Evolutionary conservation across 1,140 invertebrate genomes (phyloP).

Genomic region (Zophobas morio): DNA sequence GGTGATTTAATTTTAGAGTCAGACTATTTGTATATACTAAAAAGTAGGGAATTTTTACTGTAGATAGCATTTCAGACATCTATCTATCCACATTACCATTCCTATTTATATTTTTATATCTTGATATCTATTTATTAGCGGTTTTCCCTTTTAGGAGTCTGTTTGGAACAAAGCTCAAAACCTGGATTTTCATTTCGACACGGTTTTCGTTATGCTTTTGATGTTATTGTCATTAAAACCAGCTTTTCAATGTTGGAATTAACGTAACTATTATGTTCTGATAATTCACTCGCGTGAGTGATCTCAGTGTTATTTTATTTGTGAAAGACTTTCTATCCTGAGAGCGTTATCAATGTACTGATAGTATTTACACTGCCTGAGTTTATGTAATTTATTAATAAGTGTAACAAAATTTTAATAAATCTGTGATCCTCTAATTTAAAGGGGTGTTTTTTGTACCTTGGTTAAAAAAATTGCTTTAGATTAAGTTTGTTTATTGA

Average conservation of each 20-base stretch:
- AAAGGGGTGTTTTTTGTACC: conserved; percentile 10
- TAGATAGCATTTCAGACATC: conserved; percentile 43
- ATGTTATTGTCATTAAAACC: conserved; percentile 27
- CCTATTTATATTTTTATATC: conserved; percentile 43
- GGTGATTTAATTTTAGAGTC: conserved; percentile 24
- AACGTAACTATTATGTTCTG: conserved; percentile 29
- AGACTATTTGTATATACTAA: conserved; percentile 30
- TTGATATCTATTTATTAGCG: conserved; percentile 39
- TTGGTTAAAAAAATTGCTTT: no score
- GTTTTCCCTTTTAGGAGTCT: conserved; percentile 7
- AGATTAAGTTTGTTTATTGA: conserved; percentile 12
- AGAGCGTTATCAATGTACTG: conserved; percentile 50
- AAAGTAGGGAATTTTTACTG: conserved; percentile 38
- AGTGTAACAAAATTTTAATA: conserved; percentile 60
- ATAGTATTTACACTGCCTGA: conserved; percentile 57
- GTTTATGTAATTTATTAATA: conserved; percentile 51
- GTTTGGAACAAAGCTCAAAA: conserved; percentile 27
- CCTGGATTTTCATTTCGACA: background rate
- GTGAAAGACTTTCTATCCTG: conserved; percentile 22
- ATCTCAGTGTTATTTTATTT: conserved; percentile 30
- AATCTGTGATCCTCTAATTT: conserved; percentile 59
- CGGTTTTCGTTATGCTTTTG: conserved; percentile 38
- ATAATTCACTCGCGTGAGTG: conserved; percentile 22
- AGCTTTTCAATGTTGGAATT: conserved; percentile 36
- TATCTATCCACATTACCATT: conserved; percentile 25